Percentiles rank a stretch among this genome's conserved stretches.
phyloP scores from a whole-genome alignment of 1,140 invertebrate species.

The Calliopsis andreniformis region DNA sequence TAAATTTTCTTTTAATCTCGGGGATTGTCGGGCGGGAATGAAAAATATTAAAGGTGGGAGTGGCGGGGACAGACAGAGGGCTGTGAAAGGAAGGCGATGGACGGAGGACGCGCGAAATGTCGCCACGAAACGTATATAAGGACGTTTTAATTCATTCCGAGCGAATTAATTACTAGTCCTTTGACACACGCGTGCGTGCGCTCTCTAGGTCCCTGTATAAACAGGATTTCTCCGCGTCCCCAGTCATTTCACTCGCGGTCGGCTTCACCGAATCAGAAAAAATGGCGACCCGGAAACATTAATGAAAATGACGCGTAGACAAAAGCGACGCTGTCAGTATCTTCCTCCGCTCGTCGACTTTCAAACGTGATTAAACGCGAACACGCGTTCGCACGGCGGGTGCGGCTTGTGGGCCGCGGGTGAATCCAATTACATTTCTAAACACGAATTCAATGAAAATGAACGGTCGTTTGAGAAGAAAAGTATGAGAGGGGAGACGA shows the following conservation, averaged over 20 bases:
- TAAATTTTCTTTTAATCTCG: conserved; percentile 78
- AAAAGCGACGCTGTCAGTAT: conserved; percentile 25
- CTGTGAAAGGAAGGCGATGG: conserved; percentile 17
- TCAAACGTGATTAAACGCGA: conserved; percentile 31
- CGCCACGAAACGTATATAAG: conserved; percentile 40
- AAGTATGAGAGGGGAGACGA: too few relatives aligned
- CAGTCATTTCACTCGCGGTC: conserved; percentile 16
- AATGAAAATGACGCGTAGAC: conserved; percentile 33
- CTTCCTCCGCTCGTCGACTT: conserved; percentile 6
- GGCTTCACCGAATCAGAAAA: background rate
- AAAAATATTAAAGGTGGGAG: conserved; percentile 68
- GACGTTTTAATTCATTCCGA: conserved; percentile 68
- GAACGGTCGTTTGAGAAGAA: background rate
- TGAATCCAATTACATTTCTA: conserved; percentile 14
- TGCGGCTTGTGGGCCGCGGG: background rate
- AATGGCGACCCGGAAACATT: background rate
- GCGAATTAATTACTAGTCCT: conserved; percentile 63
- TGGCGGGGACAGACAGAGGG: conserved; percentile 9
- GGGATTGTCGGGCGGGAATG: conserved; percentile 61
- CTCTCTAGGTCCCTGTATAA: too few relatives aligned
- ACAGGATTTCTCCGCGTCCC: background rate
- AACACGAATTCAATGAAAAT: background rate
- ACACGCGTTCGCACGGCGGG: background rate
- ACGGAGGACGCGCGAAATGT: conserved; percentile 4
- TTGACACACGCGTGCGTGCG: background rate